A percentile compares a stretch with the other conserved stretches of the same genome.
Conservation (phyloP, 1,140 invertebrate genomes). For the Adelges cooleyi region DNA sequence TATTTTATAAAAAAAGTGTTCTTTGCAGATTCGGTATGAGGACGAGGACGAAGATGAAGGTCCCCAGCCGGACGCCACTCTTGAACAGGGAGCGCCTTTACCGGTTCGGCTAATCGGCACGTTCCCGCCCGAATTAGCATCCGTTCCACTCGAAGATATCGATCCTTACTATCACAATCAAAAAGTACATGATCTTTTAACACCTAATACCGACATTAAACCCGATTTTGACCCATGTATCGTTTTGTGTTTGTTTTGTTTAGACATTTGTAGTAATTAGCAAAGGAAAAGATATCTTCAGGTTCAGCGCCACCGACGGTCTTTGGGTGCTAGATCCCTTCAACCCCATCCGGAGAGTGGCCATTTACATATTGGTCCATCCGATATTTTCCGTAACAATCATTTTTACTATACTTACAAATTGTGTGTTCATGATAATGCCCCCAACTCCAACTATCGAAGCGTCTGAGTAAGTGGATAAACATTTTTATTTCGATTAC, state of each 20-base stretch:
- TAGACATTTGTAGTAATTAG: constrained; percentile 97
- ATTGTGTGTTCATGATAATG: constrained; percentile 98
- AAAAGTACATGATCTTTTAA: constrained; percentile 52
- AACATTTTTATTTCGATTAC: neutral
- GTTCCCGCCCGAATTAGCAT: constrained; percentile 81
- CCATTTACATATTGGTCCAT: constrained; percentile 96
- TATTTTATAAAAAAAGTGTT: too few species aligned
- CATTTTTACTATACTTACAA: constrained; percentile 92
- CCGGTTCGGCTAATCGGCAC: constrained; percentile 77
- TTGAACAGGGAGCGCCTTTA: constrained; percentile 82
- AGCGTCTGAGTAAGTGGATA: constrained; percentile 86
- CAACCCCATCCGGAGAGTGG: constrained; percentile 90
- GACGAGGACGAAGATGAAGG: constrained; percentile 93
- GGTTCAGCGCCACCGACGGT: constrained; percentile 93
- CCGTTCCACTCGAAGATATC: constrained; percentile 90
- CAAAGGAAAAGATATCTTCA: constrained; percentile 96
- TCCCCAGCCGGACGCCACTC: constrained; percentile 80
- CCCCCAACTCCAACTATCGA: constrained; percentile 82
- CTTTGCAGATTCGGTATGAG: constrained; percentile 78
- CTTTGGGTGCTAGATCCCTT: constrained; percentile 91
- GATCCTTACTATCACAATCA: constrained; percentile 84
- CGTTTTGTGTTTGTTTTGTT: too few species aligned
- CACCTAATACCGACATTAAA: too few species aligned
- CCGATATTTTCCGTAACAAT: constrained; percentile 95
- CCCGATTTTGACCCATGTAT: too few species aligned